Evolutionary conservation across 2,888 invertebrate genomes (phyloP).

Genomic region (Nemotelus pantherinus): DNA sequence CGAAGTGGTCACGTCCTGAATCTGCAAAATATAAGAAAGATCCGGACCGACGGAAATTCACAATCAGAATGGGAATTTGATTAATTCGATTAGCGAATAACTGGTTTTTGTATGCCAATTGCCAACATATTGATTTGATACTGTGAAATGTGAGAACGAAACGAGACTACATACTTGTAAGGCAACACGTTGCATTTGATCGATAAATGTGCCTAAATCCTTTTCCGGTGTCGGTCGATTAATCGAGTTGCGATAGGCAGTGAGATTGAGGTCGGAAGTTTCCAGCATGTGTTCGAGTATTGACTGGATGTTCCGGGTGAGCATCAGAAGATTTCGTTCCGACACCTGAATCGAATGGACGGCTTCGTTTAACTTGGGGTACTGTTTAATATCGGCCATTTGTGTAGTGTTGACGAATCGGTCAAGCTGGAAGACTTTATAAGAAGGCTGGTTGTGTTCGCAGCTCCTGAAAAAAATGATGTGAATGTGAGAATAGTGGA

Average conservation of each 20-base stretch:
- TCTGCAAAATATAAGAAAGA: slow-evolving; percentile 55
- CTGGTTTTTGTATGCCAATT: background rate
- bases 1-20: slow-evolving; percentile 75
- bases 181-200: slow-evolving; percentile 65
- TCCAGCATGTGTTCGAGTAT: slow-evolving; percentile 64
- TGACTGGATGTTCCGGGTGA: slow-evolving; percentile 63
- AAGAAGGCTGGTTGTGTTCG: slow-evolving; percentile 76
- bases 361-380: slow-evolving; percentile 62
- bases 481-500: background rate
- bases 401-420: slow-evolving; percentile 76
- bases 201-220: slow-evolving; percentile 65
- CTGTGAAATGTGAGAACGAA: background rate
- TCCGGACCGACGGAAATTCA: background rate
- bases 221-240: slow-evolving; percentile 64
- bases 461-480: slow-evolving; percentile 69
- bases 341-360: slow-evolving; percentile 62
- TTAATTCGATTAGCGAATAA: background rate
- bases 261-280: slow-evolving; percentile 63
- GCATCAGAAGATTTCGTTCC: slow-evolving; percentile 60
- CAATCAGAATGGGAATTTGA: slow-evolving; percentile 3
- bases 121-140: background rate
- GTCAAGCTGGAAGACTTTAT: slow-evolving; percentile 76
- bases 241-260: slow-evolving; percentile 61
- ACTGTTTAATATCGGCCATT: slow-evolving; percentile 64
- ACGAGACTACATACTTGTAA: slow-evolving; percentile 59